These are phyloP conservation scores for Pristionchus fissidentatus DNA, from an alignment of 2,888 invertebrate genomes.

Conservation along the genomic window DNA sequence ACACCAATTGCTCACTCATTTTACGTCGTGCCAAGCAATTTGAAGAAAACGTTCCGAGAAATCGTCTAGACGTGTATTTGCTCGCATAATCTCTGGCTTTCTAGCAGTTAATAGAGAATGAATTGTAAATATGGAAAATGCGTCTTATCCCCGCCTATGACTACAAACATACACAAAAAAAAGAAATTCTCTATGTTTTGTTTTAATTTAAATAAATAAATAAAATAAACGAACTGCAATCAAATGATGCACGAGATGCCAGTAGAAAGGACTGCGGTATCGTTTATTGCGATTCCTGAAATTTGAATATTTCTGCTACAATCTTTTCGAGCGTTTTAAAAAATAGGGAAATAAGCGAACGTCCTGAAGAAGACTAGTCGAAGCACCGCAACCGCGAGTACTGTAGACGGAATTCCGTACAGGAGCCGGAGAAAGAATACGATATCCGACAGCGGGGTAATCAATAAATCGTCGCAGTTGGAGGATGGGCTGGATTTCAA, in stretches of 20 bases:
- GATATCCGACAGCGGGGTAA: constrained; percentile 22
- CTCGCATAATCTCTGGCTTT: too few relatives aligned
- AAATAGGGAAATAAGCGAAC: neutral
- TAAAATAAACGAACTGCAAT: neutral
- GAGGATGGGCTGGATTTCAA: neutral
- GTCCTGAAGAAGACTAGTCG: neutral
- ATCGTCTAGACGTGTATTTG: too few relatives aligned
- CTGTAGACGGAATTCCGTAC: neutral
- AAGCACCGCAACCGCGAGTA: neutral
- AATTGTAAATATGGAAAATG: too few relatives aligned
- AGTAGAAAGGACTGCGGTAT: constrained; percentile 20
- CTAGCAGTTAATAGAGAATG: too few relatives aligned
- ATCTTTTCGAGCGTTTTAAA: too few relatives aligned
- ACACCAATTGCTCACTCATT: too few relatives aligned
- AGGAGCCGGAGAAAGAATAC: constrained; percentile 6
- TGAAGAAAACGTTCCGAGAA: too few relatives aligned
- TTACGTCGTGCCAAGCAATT: too few relatives aligned
- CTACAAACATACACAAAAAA: neutral
- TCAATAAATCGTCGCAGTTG: constrained; percentile 20
- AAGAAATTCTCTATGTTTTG: neutral
- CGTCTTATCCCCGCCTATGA: too few relatives aligned
- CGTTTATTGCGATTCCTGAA: neutral
- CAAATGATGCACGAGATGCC: constrained; percentile 21
- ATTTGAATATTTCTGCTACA: neutral
- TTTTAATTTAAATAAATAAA: neutral